Conservation (phyloP, 2,888 invertebrate genomes). For the Shargacucullia verbasci region DNA sequence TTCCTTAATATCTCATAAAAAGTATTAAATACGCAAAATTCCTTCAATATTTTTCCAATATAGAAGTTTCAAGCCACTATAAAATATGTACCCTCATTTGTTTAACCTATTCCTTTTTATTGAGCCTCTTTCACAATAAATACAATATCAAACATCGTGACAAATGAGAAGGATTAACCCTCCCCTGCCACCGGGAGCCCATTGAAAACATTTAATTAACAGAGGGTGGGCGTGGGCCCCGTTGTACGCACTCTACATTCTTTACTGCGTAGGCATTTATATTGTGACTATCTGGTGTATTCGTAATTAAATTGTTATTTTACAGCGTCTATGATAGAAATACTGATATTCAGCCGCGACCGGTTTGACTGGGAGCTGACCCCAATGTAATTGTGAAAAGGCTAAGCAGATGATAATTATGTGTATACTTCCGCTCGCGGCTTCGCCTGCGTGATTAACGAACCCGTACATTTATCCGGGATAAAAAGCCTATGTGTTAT, state of each 20-base stretch:
- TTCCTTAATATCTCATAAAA: too few species aligned
- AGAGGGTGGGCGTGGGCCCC: conserved; percentile 45
- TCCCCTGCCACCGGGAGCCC: conserved; percentile 18
- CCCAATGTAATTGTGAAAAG: too few species aligned
- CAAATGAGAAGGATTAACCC: conserved; percentile 48
- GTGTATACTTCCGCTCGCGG: too few species aligned
- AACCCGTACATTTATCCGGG: too few species aligned
- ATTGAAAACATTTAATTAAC: conserved; percentile 60
- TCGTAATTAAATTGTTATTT: conserved; percentile 29
- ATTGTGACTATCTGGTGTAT: conserved; percentile 33
- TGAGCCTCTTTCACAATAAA: conserved; percentile 45
- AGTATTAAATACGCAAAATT: too few species aligned
- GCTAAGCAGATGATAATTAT: too few species aligned
- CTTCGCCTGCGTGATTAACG: too few species aligned
- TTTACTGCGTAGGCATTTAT: conserved; percentile 48
- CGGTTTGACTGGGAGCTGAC: neutral
- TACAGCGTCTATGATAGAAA: neutral
- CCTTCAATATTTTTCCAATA: neutral
- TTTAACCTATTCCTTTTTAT: conserved; percentile 31
- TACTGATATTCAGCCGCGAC: neutral
- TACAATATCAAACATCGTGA: conserved; percentile 57
- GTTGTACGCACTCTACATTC: conserved; percentile 56
- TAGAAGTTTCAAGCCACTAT: too few species aligned
- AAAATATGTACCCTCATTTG: conserved; percentile 7
- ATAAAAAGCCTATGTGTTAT: too few species aligned